phyloP scores from a whole-genome alignment of 2,888 invertebrate species.

The Parnassius mnemosyne region DNA sequence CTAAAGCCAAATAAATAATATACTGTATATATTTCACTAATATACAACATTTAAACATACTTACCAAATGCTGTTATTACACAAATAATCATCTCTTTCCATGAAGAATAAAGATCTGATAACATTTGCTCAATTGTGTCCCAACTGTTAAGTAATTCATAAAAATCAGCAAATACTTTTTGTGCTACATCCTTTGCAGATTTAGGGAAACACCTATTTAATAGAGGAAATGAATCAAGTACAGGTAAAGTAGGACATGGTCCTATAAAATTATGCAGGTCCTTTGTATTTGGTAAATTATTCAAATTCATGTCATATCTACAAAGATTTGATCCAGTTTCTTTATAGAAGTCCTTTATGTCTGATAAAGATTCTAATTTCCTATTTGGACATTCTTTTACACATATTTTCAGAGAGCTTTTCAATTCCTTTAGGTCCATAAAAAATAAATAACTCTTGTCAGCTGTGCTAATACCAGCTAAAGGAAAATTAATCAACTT shows the following conservation, averaged over 20 bases:
- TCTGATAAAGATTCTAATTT: constrained; percentile 83
- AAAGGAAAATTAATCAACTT: constrained; percentile 86
- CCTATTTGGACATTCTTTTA: constrained; percentile 90
- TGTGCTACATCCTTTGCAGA: constrained; percentile 83
- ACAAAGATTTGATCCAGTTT: constrained; percentile 89
- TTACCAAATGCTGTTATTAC: constrained; percentile 91
- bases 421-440: constrained; percentile 89
- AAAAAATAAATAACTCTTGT: constrained; percentile 90
- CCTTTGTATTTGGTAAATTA: constrained; percentile 64
- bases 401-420: constrained; percentile 92
- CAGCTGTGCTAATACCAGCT: constrained; percentile 89
- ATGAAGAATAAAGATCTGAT: constrained; percentile 92
- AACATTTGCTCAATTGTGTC: constrained; percentile 93
- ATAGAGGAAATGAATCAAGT: constrained; percentile 86
- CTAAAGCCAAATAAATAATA: too few relatives aligned
- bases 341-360: constrained; percentile 85
- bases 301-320: constrained; percentile 84
- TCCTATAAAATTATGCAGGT: constrained; percentile 78
- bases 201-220: constrained; percentile 94
- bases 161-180: constrained; percentile 85
- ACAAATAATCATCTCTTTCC: constrained; percentile 91
- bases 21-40: too few relatives aligned
- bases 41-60: constrained; percentile 39
- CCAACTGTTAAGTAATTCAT: constrained; percentile 92
- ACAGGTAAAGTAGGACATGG: constrained; percentile 91